phyloP scores from a whole-genome alignment of 2,888 invertebrate species.

The Drosophila peninsularis region DNA sequence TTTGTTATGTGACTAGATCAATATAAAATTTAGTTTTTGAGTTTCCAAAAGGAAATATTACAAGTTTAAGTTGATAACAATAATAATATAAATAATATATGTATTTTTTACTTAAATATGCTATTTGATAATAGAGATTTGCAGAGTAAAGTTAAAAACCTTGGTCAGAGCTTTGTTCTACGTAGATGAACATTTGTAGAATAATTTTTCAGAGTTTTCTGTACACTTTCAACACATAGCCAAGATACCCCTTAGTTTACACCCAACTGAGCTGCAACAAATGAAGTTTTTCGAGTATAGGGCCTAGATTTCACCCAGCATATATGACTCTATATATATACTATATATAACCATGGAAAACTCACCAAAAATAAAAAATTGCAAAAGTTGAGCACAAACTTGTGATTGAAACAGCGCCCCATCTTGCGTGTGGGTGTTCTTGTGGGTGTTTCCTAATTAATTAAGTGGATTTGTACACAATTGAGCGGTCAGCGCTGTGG shows the following conservation, averaged over 20 bases:
- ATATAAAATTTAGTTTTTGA: background rate
- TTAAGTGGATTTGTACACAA: constrained; percentile 29
- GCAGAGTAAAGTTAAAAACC: background rate
- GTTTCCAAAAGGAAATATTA: background rate
- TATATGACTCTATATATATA: background rate
- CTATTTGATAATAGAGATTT: background rate
- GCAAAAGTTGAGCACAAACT: constrained; percentile 88
- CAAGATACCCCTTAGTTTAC: constrained; percentile 16
- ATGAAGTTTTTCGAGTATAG: constrained; percentile 31
- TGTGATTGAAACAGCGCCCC: constrained; percentile 86
- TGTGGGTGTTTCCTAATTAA: constrained; percentile 50
- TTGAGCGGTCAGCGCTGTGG: constrained; percentile 34
- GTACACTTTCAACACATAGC: background rate
- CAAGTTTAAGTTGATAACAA: no score
- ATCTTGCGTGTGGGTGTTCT: constrained; percentile 48
- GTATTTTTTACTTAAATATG: background rate
- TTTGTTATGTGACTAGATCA: no score
- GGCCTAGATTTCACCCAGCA: constrained; percentile 51
- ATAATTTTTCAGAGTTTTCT: background rate
- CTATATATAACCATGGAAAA: constrained; percentile 10
- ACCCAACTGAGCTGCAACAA: constrained; percentile 19
- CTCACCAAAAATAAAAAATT: constrained; percentile 87
- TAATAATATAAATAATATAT: background rate
- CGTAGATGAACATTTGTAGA: background rate
- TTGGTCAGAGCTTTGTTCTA: no score